Percentiles rank a stretch among this genome's conserved stretches.
These are phyloP conservation scores for Apteryx owenii DNA, from an alignment of 2,113 vertebrate genomes.

Conservation along the genomic window DNA sequence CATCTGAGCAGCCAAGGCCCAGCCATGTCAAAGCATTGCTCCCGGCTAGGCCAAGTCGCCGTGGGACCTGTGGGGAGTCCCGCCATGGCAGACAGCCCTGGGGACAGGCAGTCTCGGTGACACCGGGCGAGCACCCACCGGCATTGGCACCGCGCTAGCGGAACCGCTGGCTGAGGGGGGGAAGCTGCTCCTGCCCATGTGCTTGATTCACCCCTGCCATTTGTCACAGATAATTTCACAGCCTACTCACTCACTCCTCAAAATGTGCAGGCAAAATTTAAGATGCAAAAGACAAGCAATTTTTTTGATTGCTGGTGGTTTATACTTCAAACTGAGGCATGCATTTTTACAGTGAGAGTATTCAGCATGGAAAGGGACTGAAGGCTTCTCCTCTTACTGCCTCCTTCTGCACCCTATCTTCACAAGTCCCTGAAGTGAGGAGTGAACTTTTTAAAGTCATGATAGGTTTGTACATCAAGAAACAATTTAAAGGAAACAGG, in stretches of 20 bases:
- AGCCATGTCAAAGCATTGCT: no score
- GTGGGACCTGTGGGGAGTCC: no score
- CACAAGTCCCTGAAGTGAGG: not conserved
- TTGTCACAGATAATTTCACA: not conserved
- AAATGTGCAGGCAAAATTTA: not conserved
- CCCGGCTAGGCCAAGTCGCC: no score
- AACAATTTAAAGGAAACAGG: not conserved
- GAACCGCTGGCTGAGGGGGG: no score
- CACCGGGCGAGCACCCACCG: no score
- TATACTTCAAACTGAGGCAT: accelerated
- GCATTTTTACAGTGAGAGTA: accelerated
- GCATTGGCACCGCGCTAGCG: no score
- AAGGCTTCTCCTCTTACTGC: not conserved
- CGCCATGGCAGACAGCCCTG: no score
- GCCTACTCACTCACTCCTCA: not conserved
- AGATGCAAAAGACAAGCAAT: not conserved
- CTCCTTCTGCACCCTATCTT: not conserved
- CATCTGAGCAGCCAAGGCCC: no score
- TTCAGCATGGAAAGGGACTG: not conserved
- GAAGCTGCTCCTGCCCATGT: no score
- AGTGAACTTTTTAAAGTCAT: not conserved
- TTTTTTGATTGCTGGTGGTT: accelerated
- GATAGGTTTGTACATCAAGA: not conserved
- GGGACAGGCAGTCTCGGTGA: no score
- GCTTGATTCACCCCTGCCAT: no score